A percentile compares a stretch with the other conserved stretches of the same genome.
Conservation (phyloP, 2,888 invertebrate genomes). For the Amorpha juglandis region DNA sequence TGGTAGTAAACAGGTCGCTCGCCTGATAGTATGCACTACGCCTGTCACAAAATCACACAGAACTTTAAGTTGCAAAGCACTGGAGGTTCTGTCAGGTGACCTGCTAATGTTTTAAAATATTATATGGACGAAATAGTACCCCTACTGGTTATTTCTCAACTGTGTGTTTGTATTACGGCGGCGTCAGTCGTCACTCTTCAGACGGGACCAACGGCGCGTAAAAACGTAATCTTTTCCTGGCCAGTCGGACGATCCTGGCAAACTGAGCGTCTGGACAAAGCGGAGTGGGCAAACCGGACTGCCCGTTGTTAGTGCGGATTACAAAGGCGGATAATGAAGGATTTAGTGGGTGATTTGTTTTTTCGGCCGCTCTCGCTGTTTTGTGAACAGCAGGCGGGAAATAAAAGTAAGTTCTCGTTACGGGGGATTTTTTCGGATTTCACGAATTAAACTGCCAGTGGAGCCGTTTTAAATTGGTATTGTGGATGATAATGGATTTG, state of each 20-base stretch:
- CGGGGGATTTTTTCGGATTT: neutral
- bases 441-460: slow-evolving; percentile 7
- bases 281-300: slow-evolving; percentile 24
- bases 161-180: neutral
- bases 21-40: too few relatives aligned
- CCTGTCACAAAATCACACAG: too few relatives aligned
- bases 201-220: slow-evolving; percentile 41
- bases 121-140: neutral
- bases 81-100: too few relatives aligned
- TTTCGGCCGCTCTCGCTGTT: slow-evolving; percentile 20
- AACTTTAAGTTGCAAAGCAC: too few relatives aligned
- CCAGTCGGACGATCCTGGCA: neutral
- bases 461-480: slow-evolving; percentile 8
- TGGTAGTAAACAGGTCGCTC: too few relatives aligned
- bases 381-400: slow-evolving; percentile 2
- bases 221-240: slow-evolving; percentile 42
- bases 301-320: slow-evolving; percentile 33
- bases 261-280: slow-evolving; percentile 14
- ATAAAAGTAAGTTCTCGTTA: slow-evolving; percentile 21
- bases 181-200: slow-evolving; percentile 11
- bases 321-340: slow-evolving; percentile 25
- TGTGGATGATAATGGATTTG: neutral
- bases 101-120: neutral
- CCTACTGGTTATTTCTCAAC: neutral
- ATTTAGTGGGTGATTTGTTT: slow-evolving; percentile 24